Conservation (phyloP, 1,140 invertebrate species). For the Stegodyphus mimosarum region DNA sequence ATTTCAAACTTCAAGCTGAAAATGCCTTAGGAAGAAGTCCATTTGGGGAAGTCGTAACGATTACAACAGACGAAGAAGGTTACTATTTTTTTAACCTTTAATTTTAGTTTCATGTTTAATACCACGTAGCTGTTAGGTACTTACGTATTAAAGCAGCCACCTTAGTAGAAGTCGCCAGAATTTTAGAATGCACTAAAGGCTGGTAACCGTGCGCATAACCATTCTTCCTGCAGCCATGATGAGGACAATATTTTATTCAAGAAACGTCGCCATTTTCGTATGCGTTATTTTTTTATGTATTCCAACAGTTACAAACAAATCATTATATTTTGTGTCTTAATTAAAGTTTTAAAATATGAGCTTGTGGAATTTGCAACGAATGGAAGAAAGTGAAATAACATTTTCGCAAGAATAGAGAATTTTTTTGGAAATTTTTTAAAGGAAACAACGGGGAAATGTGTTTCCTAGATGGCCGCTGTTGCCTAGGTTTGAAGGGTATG, state of each 20-base stretch:
- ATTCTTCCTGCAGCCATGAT: no score
- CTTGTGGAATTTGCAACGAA: no score
- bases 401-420: no score
- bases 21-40: conserved; percentile 92
- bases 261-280: not conserved
- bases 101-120: not conserved
- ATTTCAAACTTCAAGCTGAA: conserved; percentile 91
- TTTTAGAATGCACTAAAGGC: no score
- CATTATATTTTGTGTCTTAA: not conserved
- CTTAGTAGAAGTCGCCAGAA: no score
- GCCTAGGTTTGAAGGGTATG: no score
- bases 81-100: conserved; percentile 13
- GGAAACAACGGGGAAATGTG: not conserved
- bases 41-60: conserved; percentile 89
- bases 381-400: no score
- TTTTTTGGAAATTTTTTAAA: no score
- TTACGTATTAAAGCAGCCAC: not conserved
- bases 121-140: not conserved
- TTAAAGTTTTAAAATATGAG: not conserved
- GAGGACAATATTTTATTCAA: no score
- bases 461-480: no score
- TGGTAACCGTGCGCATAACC: no score
- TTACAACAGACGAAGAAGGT: conserved; percentile 93
- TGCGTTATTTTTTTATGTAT: not conserved
- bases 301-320: no score